Evolutionary conservation across 2,113 vertebrate species (phyloP).

Genomic region (Myotis yumanensis): DNA sequence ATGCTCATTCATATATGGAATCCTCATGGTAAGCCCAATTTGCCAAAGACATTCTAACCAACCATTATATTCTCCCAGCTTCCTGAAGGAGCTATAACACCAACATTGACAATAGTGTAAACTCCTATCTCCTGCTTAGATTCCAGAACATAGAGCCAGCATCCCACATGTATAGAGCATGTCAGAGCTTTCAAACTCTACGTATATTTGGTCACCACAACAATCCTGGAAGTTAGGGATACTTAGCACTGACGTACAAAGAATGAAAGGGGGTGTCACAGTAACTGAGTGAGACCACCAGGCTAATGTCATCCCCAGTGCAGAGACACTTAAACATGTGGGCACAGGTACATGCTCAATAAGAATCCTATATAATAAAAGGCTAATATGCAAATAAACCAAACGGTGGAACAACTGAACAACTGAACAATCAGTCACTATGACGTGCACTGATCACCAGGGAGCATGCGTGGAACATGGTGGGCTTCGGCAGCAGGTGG

Average conservation of each 20-base stretch:
- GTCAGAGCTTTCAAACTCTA: neutral
- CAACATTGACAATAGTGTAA: neutral
- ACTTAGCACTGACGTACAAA: neutral
- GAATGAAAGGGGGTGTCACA: neutral
- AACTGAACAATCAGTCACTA: too few species aligned
- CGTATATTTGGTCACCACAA: neutral
- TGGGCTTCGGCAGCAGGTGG: too few species aligned
- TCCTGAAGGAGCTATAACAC: neutral
- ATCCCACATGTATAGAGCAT: neutral
- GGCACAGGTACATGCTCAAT: neutral
- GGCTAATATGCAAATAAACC: too few species aligned
- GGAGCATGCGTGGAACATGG: too few species aligned
- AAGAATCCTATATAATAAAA: neutral
- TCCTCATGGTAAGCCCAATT: constrained; percentile 18
- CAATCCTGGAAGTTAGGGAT: neutral
- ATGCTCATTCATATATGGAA: neutral
- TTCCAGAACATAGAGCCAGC: constrained; percentile 13
- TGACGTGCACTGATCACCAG: too few species aligned
- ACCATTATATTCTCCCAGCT: neutral
- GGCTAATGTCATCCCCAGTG: neutral
- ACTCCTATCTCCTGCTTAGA: neutral
- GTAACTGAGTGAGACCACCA: neutral
- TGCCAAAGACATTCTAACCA: neutral
- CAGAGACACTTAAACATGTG: neutral
- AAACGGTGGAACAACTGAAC: too few species aligned